Percentiles rank a stretch among this genome's conserved stretches.
Conservation (phyloP, 1,140 invertebrate species). For the Papilio polyxenes region DNA sequence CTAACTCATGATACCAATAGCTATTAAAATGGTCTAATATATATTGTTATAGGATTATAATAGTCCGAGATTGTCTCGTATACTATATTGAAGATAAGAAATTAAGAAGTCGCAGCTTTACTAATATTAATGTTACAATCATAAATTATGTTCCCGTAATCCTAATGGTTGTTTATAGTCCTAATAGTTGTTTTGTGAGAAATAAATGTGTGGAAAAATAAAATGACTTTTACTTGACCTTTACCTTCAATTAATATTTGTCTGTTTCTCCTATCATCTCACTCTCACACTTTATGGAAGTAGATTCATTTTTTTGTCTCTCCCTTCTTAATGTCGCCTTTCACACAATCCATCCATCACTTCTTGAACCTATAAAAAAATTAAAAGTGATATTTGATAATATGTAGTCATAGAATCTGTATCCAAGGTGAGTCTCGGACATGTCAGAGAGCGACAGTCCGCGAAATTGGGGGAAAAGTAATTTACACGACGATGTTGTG, state of each 20-base stretch:
- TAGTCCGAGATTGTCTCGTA: conserved; percentile 13
- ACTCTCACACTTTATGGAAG: no score
- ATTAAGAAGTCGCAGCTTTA: background rate
- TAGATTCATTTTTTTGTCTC: no score
- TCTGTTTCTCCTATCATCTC: background rate
- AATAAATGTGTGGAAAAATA: background rate
- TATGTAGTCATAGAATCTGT: background rate
- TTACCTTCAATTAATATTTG: background rate
- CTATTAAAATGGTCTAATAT: conserved; percentile 9
- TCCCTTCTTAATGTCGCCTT: background rate
- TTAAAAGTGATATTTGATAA: no score
- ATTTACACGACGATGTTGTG: conserved; percentile 56
- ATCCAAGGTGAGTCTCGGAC: background rate
- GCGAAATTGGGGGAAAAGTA: conserved; percentile 66
- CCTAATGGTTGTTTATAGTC: background rate
- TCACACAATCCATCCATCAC: background rate
- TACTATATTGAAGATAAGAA: background rate
- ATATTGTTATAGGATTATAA: conserved; percentile 21
- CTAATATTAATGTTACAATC: conserved; percentile 1
- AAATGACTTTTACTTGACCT: background rate
- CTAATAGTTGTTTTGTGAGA: background rate
- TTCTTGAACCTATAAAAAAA: background rate
- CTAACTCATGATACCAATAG: conserved; percentile 17
- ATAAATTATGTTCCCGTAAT: conserved; percentile 10
- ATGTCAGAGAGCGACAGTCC: conserved; percentile 57